phyloP scores from a whole-genome alignment of 2,797 vertebrate genomes.

The Ciconia nigra region DNA sequence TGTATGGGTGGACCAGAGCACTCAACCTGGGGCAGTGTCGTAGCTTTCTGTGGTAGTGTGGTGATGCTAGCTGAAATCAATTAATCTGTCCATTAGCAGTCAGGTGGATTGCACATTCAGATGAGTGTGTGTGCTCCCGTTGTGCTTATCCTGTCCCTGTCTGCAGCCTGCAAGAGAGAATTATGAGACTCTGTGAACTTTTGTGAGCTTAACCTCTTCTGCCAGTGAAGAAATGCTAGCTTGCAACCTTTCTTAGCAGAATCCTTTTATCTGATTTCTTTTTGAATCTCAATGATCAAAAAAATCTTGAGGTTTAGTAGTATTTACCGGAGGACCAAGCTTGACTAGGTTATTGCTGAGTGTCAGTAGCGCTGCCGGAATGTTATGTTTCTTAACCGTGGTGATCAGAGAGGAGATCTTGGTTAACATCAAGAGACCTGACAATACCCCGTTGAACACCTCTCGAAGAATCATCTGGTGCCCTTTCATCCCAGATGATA shows the following conservation, averaged over 20 bases:
- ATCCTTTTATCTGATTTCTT: not conserved
- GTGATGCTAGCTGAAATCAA: not conserved
- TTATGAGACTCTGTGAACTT: not conserved
- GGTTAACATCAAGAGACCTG: constrained; percentile 87
- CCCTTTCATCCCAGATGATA: constrained; percentile 94
- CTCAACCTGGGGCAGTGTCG: not conserved
- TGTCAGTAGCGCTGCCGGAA: not conserved
- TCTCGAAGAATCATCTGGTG: constrained; percentile 97
- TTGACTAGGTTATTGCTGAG: not conserved
- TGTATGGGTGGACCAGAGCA: not conserved
- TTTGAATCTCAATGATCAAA: not conserved
- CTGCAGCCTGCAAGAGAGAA: not conserved
- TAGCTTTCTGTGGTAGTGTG: not conserved
- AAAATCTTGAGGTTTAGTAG: not conserved
- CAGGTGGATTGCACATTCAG: not conserved
- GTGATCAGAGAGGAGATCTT: constrained; percentile 89
- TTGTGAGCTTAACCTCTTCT: not conserved
- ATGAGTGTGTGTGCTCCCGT: not conserved
- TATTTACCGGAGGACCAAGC: not conserved
- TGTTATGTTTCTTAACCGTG: constrained; percentile 70
- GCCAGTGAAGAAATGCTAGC: not conserved
- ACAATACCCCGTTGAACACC: constrained; percentile 85
- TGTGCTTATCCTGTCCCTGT: not conserved
- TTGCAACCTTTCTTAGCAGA: not conserved
- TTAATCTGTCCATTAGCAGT: not conserved